These are phyloP conservation scores for Podarcis siculus DNA, from an alignment of 2,797 vertebrate genomes.

Conservation along the genomic window DNA sequence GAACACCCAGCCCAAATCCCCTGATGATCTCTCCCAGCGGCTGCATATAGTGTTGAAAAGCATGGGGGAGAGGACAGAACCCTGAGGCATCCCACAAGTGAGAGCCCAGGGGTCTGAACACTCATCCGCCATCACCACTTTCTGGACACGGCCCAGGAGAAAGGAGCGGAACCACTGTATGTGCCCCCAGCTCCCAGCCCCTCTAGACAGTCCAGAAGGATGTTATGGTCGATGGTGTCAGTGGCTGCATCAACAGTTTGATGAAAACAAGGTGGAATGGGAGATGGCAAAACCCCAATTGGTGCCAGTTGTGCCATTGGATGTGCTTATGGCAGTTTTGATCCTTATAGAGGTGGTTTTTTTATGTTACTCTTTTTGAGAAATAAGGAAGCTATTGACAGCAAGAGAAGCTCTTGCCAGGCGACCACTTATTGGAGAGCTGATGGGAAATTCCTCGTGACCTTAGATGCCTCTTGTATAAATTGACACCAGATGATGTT, in stretches of 20 bases:
- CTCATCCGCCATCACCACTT: too few relatives aligned
- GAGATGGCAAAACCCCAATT: not conserved
- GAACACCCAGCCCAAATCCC: too few relatives aligned
- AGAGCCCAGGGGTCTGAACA: too few relatives aligned
- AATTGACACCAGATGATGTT: not conserved
- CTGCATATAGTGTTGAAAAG: too few relatives aligned
- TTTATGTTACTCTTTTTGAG: not conserved
- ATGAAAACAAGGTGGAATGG: not conserved
- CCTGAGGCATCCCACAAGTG: too few relatives aligned
- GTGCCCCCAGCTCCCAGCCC: too few relatives aligned
- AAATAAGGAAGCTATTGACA: not conserved
- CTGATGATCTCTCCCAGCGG: too few relatives aligned
- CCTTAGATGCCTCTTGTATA: not conserved
- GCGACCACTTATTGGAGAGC: not conserved
- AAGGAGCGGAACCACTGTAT: too few relatives aligned
- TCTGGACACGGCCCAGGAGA: too few relatives aligned
- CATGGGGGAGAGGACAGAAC: too few relatives aligned
- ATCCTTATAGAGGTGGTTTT: rapidly evolving
- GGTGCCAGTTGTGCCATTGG: not conserved
- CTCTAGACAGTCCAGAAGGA: too few relatives aligned
- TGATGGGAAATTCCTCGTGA: conserved; percentile 7
- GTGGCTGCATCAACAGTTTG: not conserved
- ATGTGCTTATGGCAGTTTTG: not conserved
- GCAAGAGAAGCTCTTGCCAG: not conserved
- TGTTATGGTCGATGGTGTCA: too few relatives aligned